These are phyloP conservation scores for Panonychus citri DNA, from an alignment of 1,140 invertebrate genomes.

Conservation along the genomic window DNA sequence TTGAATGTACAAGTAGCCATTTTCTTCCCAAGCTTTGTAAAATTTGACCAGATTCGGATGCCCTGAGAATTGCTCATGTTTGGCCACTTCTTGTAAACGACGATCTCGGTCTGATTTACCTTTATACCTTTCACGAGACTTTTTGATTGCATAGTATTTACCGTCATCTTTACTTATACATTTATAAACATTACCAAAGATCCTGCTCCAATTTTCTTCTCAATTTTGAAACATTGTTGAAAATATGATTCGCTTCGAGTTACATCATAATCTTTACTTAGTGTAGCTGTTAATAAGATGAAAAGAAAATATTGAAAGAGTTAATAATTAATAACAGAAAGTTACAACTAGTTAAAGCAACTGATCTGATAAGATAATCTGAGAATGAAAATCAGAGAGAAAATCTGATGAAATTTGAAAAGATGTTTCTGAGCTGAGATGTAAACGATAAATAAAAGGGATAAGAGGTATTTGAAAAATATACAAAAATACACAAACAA, in stretches of 20 bases:
- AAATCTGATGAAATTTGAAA: too few species aligned
- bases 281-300: background rate
- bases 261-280: slow-evolving; percentile 20
- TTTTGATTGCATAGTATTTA: slow-evolving; percentile 40
- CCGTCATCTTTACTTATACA: slow-evolving; percentile 38
- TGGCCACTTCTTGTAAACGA: slow-evolving; percentile 40
- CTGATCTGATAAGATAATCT: background rate
- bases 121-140: slow-evolving; percentile 33
- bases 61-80: slow-evolving; percentile 38
- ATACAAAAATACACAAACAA: too few species aligned
- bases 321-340: background rate
- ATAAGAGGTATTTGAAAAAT: too few species aligned
- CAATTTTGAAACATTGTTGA: slow-evolving; percentile 37
- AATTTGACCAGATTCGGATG: slow-evolving; percentile 43
- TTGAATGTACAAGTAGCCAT: slow-evolving; percentile 41
- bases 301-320: background rate
- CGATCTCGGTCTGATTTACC: slow-evolving; percentile 33
- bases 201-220: slow-evolving; percentile 38
- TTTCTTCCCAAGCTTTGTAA: slow-evolving; percentile 47
- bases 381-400: background rate
- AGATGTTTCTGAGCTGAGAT: too few species aligned
- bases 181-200: slow-evolving; percentile 44
- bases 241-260: slow-evolving; percentile 22
- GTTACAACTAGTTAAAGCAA: too few species aligned
- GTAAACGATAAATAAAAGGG: too few species aligned